A percentile compares a stretch with the other conserved stretches of the same genome.
Conservation (phyloP, 2,113 vertebrate species). For the Eulacestoma nigropectus region DNA sequence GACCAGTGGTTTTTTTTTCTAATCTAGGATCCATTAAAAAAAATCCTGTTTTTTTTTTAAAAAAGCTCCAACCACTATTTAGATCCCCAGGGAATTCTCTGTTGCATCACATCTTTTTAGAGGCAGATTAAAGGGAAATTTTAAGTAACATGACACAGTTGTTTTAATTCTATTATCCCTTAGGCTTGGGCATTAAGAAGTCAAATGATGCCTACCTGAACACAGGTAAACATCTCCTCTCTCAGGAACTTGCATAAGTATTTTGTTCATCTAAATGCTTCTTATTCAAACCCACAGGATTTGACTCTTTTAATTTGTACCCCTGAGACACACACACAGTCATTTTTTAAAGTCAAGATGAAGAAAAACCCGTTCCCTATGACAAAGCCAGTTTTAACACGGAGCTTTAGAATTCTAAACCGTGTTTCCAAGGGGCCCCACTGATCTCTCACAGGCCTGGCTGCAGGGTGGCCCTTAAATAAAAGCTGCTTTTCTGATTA, state of each 20-base stretch:
- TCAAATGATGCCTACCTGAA: neutral
- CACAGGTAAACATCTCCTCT: neutral
- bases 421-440: neutral
- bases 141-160: neutral
- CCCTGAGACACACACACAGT: neutral
- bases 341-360: neutral
- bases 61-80: neutral
- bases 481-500: neutral
- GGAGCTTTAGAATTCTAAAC: neutral
- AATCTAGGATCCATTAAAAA: neutral
- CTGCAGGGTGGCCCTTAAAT: neutral
- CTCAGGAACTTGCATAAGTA: neutral
- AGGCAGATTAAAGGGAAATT: neutral
- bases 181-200: constrained; percentile 20
- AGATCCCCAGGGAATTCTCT: neutral
- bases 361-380: neutral
- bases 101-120: neutral
- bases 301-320: constrained; percentile 26
- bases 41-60: neutral
- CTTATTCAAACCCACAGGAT: neutral
- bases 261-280: neutral
- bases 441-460: neutral
- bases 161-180: constrained; percentile 26
- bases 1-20: neutral
- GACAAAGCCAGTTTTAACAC: neutral